Evolutionary conservation across 2,888 invertebrate genomes (phyloP), one percentile per base, ranked within the genome.

Genomic region (Campoletis raptor): DNA sequence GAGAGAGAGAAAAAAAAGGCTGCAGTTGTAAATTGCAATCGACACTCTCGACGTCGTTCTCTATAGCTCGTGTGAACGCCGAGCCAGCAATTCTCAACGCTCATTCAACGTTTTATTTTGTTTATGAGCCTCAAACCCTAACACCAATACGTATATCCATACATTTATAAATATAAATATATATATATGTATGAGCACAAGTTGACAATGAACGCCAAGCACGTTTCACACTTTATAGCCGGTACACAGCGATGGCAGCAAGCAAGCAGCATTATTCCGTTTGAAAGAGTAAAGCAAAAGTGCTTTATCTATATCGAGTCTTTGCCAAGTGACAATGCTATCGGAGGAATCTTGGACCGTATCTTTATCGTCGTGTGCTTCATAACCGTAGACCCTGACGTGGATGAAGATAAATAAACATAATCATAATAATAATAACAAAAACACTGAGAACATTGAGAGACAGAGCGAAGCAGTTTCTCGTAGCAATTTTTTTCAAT

Each of bases 51-150:
- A 82, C 66, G 66, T 72, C 40, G 64, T 40, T 81, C 73, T 77
- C 72, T 10, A 66, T 40, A 52, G 73, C 24, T 48, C 64, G 80
- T 70, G 77, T 57, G 77, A 66, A 80, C 45, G 61, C 57, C 54
- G 66, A 30, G 64, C 72, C 72, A 72, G 72, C 69, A 72, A 85
- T 40, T 36, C 85, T 37, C 52, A 76, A 79, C 69, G 61, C 76
- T 79, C 88, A 85, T 87, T 89, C 86, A 88, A 81, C 83, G 84
- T 74, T 85, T 86, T 83, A 77, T 85, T 85, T 89, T 88, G 83
- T 88, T 89, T 87, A 88, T 83, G 84, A 85, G 74, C 40, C 74
- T 81, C 80, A 80, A 83, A 85, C 81, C 74, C 88, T 80, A 72
- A 72, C 83, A 81, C 57, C 83, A 52, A 2, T 77, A 10, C 40